Base-by-base conservation (phyloP, 2,797 vertebrate genomes). In the Anableps anableps region DNA sequence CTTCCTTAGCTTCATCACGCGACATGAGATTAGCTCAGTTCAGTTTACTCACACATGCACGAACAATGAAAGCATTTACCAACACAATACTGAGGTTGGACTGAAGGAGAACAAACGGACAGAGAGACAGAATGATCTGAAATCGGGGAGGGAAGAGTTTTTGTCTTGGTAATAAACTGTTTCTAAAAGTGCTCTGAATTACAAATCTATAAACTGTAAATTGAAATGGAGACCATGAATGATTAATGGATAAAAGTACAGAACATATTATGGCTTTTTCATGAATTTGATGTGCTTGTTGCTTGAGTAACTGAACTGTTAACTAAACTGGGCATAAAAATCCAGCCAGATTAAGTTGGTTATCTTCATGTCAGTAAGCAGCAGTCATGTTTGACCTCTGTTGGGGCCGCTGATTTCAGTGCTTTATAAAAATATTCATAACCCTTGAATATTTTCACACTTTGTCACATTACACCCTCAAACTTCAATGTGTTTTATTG, bases 11-110 rank as follows among this genome's bases (percentile, higher is more conserved):
- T 85, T 85, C 19, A 79, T 89, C 88, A 91, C n/a, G 36, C 26
- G 88, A 85, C 60, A 55, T 71, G 72, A 85, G 91, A 92, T 94
- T 87, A 91, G 68, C 62, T 79, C 79, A 77, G 72, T 78, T n/a
- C 79, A 83, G 53, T 77, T 84, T 74, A 58, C 23, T 51, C n/a
- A 10, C 66, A 8, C 43, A 71, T 53, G 71, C 45, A 53, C 50
- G 47, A 48, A 78, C 70, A 83, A 77, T 78, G 58, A 23, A 77
- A 80, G 71, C 48, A 74, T 86, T 88, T 79, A 51, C 36, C 17
- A 45, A 21, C 72, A 66, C 45, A 60, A 17, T 55, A 17, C 19
- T 50, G 55, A 76, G 83, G 76, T 41, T 17, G 86, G 73, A 79
- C 45, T 21, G n/a, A 66, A 75, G 9, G 6, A 38, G 29, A 76